phyloP scores from a whole-genome alignment of 2,888 invertebrate genomes.

The Neoaliturus tenellus region DNA sequence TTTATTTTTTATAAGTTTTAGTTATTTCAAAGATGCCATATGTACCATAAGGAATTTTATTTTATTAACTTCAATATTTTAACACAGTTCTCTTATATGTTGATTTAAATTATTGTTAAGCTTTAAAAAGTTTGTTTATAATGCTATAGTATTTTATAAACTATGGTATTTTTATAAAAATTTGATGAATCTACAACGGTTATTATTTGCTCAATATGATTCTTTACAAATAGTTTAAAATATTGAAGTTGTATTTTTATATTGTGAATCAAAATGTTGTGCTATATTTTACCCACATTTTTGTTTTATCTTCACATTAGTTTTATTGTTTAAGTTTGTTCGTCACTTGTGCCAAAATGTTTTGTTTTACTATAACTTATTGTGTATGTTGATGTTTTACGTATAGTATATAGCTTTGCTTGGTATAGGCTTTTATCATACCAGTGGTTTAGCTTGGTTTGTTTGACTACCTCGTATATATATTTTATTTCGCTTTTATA shows the following conservation, averaged over 20 bases:
- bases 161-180: too few relatives aligned
- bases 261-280: conserved; percentile 1
- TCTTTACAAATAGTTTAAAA: conserved; percentile 1
- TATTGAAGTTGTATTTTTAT: not conserved
- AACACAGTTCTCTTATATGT: too few relatives aligned
- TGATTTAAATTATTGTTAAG: too few relatives aligned
- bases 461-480: conserved; percentile 18
- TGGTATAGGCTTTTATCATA: conserved; percentile 30
- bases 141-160: too few relatives aligned
- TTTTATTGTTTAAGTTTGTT: conserved; percentile 14
- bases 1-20: too few relatives aligned
- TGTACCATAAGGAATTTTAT: not conserved
- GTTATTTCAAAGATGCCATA: not conserved
- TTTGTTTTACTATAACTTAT: conserved; percentile 8
- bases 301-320: conserved; percentile 1
- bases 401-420: conserved; percentile 36
- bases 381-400: conserved; percentile 23
- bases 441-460: conserved; percentile 31
- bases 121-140: too few relatives aligned
- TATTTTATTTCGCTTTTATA: not conserved
- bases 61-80: not conserved
- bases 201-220: too few relatives aligned
- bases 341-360: conserved; percentile 33
- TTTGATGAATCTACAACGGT: too few relatives aligned
- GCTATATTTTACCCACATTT: conserved; percentile 11